Percentiles rank a stretch among this genome's conserved stretches.
Conservation (phyloP, 2,797 vertebrate species). For the Oreochromis grahami region DNA sequence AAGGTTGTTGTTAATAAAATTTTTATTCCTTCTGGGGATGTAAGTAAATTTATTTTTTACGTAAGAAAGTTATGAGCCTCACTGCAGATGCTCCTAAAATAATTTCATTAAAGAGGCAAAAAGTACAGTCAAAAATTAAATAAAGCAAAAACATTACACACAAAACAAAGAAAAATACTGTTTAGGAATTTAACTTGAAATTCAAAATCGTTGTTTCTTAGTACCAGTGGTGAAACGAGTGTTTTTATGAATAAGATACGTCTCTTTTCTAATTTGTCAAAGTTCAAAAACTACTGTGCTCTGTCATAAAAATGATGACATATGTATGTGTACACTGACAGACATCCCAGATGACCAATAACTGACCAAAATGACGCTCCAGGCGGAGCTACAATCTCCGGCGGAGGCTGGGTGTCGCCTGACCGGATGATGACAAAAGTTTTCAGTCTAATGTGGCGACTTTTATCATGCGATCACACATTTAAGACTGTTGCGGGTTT, state of each 20-base stretch:
- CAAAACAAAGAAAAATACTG: not conserved
- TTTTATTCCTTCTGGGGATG: not conserved
- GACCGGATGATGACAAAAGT: conserved; percentile 79
- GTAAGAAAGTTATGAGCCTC: not conserved
- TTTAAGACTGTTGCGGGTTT: too few relatives aligned
- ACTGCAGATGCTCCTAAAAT: not conserved
- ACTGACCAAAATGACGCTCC: not conserved
- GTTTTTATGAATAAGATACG: not conserved
- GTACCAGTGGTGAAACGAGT: not conserved
- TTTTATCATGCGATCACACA: conserved; percentile 10
- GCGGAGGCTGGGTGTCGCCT: conserved; percentile 72
- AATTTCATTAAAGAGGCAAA: not conserved
- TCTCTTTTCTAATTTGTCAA: not conserved
- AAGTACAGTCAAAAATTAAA: not conserved
- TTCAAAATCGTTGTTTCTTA: not conserved
- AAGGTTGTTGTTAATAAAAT: rapidly evolving
- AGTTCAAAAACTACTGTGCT: not conserved
- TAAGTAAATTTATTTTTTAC: not conserved
- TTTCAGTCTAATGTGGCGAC: conserved; percentile 39
- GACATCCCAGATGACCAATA: conserved; percentile 50
- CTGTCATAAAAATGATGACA: not conserved
- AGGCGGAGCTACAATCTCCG: conserved; percentile 39
- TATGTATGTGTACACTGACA: not conserved
- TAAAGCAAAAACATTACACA: not conserved
- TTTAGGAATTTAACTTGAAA: not conserved